Evolutionary conservation across 2,113 vertebrate genomes (phyloP).

Genomic region (Hiodon alosoides): DNA sequence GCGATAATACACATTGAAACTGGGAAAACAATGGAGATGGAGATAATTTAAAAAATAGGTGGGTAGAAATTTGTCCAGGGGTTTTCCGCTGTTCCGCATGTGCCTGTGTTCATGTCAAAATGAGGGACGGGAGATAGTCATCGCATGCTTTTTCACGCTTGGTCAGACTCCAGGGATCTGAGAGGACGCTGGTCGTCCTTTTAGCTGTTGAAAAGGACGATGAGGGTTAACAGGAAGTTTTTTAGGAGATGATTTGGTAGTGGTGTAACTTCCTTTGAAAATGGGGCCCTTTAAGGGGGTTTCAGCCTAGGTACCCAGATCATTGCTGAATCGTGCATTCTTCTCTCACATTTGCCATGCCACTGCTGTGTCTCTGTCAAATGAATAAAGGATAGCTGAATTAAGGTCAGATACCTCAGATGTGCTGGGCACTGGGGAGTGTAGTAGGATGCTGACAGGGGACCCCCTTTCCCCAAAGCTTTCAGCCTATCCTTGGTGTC

Average conservation of each 20-base stretch:
- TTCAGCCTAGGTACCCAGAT: background rate
- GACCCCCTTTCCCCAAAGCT: background rate
- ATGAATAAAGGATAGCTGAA: too few species aligned
- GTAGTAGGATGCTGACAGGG: too few species aligned
- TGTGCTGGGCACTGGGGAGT: constrained; percentile 14
- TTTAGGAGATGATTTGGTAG: constrained; percentile 18
- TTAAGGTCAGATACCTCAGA: background rate
- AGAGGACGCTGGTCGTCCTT: constrained; percentile 35
- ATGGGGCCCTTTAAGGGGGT: background rate
- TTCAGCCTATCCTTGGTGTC: background rate
- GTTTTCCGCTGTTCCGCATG: too few species aligned
- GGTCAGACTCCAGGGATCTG: constrained; percentile 38
- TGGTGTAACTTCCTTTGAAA: constrained; percentile 26
- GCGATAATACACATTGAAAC: too few species aligned
- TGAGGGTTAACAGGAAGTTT: constrained; percentile 29
- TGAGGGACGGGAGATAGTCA: constrained; percentile 27
- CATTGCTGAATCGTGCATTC: background rate
- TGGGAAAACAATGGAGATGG: too few species aligned
- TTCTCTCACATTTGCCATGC: background rate
- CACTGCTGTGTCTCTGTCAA: background rate
- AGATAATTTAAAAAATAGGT: too few species aligned
- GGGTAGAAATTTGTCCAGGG: too few species aligned
- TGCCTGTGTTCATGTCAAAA: background rate
- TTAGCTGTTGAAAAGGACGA: constrained; percentile 21
- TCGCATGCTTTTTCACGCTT: constrained; percentile 31